phyloP scores from a whole-genome alignment of 2,797 vertebrate species.

The Pangasius macronema region DNA sequence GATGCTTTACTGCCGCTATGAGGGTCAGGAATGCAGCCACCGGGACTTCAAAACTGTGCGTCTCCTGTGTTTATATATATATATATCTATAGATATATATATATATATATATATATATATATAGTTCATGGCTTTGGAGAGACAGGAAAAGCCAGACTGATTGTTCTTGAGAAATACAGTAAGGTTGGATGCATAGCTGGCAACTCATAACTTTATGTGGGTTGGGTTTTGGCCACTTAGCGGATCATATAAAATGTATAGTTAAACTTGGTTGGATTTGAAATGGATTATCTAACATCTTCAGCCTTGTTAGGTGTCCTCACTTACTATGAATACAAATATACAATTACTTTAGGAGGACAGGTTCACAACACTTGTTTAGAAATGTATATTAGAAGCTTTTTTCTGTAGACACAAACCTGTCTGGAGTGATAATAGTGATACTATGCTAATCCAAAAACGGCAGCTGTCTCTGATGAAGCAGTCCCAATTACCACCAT shows the following conservation, averaged over 20 bases:
- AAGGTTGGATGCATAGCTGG: neutral
- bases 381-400: neutral
- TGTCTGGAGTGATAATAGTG: neutral
- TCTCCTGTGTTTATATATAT: conserved; percentile 52
- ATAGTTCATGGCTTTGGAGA: neutral
- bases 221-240: neutral
- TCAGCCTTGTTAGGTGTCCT: neutral
- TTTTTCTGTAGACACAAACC: neutral
- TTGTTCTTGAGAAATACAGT: no score
- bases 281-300: neutral
- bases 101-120: neutral
- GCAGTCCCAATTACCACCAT: neutral
- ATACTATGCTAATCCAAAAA: neutral
- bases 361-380: neutral
- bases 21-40: conserved; percentile 90
- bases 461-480: neutral
- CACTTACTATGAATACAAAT: neutral
- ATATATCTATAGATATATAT: neutral
- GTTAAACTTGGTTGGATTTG: neutral
- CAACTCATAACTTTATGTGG: neutral
- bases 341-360: neutral
- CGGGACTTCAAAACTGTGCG: conserved; percentile 97
- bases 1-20: conserved; percentile 97
- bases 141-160: neutral
- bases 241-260: neutral